Evolutionary conservation across 2,113 vertebrate species (phyloP).

Genomic region (Hemibagrus wyckioides): DNA sequence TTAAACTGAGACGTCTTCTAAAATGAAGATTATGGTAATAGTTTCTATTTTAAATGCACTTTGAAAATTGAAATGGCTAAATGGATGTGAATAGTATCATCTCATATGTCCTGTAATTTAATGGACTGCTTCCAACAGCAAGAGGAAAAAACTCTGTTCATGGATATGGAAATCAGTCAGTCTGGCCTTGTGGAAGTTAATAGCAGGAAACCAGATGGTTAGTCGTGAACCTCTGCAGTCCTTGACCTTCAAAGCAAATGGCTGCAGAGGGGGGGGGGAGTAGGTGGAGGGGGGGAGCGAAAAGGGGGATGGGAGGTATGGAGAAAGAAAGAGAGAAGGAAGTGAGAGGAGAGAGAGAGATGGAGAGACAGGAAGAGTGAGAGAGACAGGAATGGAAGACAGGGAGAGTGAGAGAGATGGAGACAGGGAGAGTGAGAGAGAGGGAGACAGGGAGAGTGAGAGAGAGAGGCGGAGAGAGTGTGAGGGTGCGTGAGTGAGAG

Average conservation of each 20-base stretch:
- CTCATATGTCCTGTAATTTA: background rate
- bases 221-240: constrained; percentile 13
- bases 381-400: no score
- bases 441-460: no score
- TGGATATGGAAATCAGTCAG: constrained; percentile 3
- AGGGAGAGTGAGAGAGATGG: no score
- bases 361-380: no score
- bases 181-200: background rate
- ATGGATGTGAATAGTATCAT: background rate
- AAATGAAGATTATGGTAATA: constrained; percentile 6
- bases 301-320: background rate
- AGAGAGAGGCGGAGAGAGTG: no score
- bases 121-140: background rate
- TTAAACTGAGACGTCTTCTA: background rate
- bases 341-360: no score
- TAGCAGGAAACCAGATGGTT: constrained; percentile 18
- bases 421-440: no score
- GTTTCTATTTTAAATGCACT: background rate
- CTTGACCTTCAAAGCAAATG: constrained; percentile 37
- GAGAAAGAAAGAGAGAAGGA: background rate
- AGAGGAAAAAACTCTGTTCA: background rate
- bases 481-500: no score
- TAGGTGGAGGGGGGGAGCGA: no score
- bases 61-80: background rate
- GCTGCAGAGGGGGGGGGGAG: background rate